These are phyloP conservation scores for Isurus oxyrinchus DNA, from an alignment of 2,113 vertebrate species.

Conservation along the genomic window DNA sequence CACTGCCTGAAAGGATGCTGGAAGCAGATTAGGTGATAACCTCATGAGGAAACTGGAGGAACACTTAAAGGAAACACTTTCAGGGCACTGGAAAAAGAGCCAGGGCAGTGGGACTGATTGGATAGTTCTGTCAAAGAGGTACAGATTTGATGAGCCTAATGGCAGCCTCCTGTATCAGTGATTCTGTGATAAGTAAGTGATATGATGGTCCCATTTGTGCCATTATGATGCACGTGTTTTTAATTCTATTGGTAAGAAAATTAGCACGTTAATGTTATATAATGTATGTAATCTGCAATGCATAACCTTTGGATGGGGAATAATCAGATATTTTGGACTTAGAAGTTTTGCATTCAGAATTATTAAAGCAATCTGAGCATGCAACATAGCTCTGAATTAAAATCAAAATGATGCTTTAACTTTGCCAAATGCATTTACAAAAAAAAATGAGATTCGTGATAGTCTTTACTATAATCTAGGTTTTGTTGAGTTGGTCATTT, in stretches of 20 bases:
- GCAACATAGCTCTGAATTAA: neutral
- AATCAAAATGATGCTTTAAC: neutral
- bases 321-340: neutral
- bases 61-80: no score
- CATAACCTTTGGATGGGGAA: neutral
- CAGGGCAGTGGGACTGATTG: no score
- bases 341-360: neutral
- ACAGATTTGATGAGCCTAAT: no score
- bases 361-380: neutral
- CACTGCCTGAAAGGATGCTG: no score
- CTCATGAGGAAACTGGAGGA: no score
- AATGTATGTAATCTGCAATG: neutral
- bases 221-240: neutral
- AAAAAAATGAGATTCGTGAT: neutral
- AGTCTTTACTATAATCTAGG: neutral
- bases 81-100: no score
- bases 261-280: neutral
- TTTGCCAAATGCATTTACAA: neutral
- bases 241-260: neutral
- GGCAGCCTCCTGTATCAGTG: no score
- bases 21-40: no score
- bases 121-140: no score
- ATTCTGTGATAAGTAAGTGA: no score
- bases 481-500: neutral
- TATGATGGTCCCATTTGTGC: no score